Conservation (phyloP, 2,888 invertebrate species). For the Capitulum mitella region DNA sequence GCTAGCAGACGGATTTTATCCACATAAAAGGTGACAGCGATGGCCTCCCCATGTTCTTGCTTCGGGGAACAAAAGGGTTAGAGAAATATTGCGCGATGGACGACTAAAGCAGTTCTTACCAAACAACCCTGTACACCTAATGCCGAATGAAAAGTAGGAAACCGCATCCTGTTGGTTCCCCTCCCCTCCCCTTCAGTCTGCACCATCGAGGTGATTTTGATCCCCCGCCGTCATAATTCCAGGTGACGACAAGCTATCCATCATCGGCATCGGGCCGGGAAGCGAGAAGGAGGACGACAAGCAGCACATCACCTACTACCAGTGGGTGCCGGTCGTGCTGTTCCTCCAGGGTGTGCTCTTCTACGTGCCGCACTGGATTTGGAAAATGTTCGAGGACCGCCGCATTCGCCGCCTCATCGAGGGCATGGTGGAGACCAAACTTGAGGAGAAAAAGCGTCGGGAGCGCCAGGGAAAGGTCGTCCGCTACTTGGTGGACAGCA, state of each 20-base stretch:
- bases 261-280: background rate
- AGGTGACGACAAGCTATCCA: background rate
- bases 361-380: constrained; percentile 13
- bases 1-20: too few species aligned
- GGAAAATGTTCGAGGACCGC: constrained; percentile 33
- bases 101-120: too few species aligned
- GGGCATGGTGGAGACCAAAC: constrained; percentile 45
- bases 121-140: too few species aligned
- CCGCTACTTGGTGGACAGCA: background rate
- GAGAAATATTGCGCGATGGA: too few species aligned
- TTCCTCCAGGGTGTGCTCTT: background rate
- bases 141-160: too few species aligned
- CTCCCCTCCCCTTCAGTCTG: too few species aligned
- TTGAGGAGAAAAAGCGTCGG: constrained; percentile 40
- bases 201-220: too few species aligned
- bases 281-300: background rate
- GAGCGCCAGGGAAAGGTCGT: constrained; percentile 33
- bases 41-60: too few species aligned
- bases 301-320: constrained; percentile 19
- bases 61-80: too few species aligned
- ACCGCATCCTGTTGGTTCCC: too few species aligned
- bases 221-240: too few species aligned
- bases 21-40: too few species aligned
- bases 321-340: constrained; percentile 1
- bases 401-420: constrained; percentile 44